These are phyloP conservation scores for Caenorhabditis parvicauda DNA, from an alignment of 2,888 invertebrate genomes.

Conservation along the genomic window DNA sequence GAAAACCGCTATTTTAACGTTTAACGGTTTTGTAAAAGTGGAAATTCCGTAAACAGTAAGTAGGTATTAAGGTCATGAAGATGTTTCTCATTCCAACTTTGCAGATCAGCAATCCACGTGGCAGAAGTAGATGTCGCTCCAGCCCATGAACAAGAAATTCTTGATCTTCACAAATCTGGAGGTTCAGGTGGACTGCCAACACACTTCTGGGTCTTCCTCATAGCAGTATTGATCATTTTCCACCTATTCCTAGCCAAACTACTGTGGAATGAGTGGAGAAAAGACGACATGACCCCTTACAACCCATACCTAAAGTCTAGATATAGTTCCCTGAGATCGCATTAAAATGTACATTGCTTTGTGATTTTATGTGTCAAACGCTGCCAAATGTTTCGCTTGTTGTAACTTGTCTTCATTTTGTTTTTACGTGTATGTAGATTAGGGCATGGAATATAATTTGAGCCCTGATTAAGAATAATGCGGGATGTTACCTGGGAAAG, in stretches of 20 bases:
- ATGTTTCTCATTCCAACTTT: background rate
- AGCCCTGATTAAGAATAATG: too few relatives aligned
- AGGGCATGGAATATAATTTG: too few relatives aligned
- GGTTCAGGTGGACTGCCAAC: slow-evolving; percentile 84
- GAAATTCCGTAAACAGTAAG: too few relatives aligned
- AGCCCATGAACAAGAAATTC: slow-evolving; percentile 84
- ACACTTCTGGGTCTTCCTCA: slow-evolving; percentile 86
- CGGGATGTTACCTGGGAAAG: too few relatives aligned
- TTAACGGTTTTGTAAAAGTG: too few relatives aligned
- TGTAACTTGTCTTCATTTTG: too few relatives aligned
- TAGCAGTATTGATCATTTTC: slow-evolving; percentile 82
- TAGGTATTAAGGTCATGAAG: too few relatives aligned
- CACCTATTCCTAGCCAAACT: slow-evolving; percentile 88
- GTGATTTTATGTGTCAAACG: background rate
- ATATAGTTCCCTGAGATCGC: slow-evolving; percentile 32
- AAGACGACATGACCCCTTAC: slow-evolving; percentile 48
- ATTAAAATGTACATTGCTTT: slow-evolving; percentile 13
- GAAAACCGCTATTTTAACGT: too few relatives aligned
- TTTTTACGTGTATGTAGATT: too few relatives aligned
- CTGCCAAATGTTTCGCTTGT: too few relatives aligned
- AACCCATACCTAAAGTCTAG: slow-evolving; percentile 41
- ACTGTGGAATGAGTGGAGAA: slow-evolving; percentile 72
- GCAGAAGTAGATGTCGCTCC: slow-evolving; percentile 71
- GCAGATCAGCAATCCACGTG: slow-evolving; percentile 40
- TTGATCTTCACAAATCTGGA: slow-evolving; percentile 78